These are phyloP conservation scores for Theodoxus fluviatilis DNA, from an alignment of 2,888 invertebrate genomes.

Conservation along the genomic window DNA sequence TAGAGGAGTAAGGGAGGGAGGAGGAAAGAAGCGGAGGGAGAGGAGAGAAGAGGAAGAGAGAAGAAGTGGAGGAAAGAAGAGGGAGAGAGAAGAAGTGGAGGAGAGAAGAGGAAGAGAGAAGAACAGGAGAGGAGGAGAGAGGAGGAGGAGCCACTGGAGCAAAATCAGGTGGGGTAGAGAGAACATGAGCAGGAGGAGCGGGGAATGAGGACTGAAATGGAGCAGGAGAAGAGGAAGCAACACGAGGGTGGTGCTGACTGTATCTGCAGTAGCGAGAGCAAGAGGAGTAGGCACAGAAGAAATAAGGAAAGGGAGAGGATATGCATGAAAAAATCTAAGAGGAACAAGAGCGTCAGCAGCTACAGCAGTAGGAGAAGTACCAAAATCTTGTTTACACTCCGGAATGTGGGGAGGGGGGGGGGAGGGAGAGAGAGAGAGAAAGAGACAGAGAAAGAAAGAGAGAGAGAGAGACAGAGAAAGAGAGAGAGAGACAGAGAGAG, in stretches of 20 bases:
- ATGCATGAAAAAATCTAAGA: too few relatives aligned
- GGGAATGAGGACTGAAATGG: not conserved
- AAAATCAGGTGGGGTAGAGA: constrained; percentile 1
- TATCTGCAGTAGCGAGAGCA: too few relatives aligned
- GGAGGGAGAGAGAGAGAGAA: constrained; percentile 4
- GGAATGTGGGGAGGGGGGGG: too few relatives aligned
- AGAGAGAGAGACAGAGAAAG: not conserved
- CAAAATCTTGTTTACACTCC: too few relatives aligned
- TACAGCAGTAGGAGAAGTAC: too few relatives aligned
- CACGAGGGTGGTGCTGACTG: too few relatives aligned
- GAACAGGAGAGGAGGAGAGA: constrained; percentile 18
- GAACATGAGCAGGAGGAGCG: not conserved
- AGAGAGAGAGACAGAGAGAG: not conserved
- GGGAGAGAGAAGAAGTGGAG: not conserved
- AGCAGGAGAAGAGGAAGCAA: not conserved
- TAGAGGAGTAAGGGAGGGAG: not conserved
- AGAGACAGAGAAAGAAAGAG: constrained; percentile 20
- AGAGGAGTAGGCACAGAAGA: too few relatives aligned
- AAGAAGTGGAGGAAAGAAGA: not conserved
- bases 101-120: constrained; percentile 21
- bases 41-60: not conserved
- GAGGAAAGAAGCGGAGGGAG: not conserved
- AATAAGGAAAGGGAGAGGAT: too few relatives aligned
- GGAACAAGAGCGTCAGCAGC: too few relatives aligned
- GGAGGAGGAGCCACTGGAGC: not conserved